Percentiles rank a stretch among this genome's conserved stretches.
These are phyloP conservation scores for Listronotus bonariensis DNA, from an alignment of 1,140 invertebrate genomes.

Conservation along the genomic window DNA sequence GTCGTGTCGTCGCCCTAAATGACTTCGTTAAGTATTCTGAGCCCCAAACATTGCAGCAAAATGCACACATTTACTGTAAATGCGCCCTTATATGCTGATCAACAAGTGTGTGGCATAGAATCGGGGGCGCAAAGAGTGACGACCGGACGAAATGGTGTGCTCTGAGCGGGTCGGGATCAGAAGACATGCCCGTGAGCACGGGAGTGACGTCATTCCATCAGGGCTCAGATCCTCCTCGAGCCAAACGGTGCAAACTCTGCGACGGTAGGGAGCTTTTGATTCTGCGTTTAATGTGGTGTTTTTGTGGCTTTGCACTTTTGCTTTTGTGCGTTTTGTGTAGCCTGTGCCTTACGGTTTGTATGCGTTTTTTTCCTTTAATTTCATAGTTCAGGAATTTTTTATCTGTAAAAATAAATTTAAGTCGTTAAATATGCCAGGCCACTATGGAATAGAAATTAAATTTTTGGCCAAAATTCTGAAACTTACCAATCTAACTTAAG, in stretches of 20 bases:
- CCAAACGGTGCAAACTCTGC: conserved; percentile 57
- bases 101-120: conserved; percentile 10
- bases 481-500: no score
- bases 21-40: not conserved
- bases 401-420: no score
- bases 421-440: no score
- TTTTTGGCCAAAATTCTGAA: no score
- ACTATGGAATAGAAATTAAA: no score
- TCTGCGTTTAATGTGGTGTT: conserved; percentile 9
- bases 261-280: conserved; percentile 49
- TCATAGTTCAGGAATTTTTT: no score
- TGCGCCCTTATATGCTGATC: conserved; percentile 8
- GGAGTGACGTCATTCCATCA: conserved; percentile 40
- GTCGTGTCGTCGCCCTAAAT: conserved; percentile 15
- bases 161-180: conserved; percentile 32
- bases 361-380: not conserved
- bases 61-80: conserved; percentile 1
- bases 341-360: not conserved
- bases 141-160: conserved; percentile 14
- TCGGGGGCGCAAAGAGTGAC: conserved; percentile 2
- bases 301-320: conserved; percentile 4
- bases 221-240: conserved; percentile 52
- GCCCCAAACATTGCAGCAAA: conserved; percentile 5
- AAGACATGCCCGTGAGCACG: conserved; percentile 56
- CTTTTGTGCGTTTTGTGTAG: conserved; percentile 10